phyloP scores from a whole-genome alignment of 2,888 invertebrate species.

The Hydrotaea cyrtoneurina region DNA sequence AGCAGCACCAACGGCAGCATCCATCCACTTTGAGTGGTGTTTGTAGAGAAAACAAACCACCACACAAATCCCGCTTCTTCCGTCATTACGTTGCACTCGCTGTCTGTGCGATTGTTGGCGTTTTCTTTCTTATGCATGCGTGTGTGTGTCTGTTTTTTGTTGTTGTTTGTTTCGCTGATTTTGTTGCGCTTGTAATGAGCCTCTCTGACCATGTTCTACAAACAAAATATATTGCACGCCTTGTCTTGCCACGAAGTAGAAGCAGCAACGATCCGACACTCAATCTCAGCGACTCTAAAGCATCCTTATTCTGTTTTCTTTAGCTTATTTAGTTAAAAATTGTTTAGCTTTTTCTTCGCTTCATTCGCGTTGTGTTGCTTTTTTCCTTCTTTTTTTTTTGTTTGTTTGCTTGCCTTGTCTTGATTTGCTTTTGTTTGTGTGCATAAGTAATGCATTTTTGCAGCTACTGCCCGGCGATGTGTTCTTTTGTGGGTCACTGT shows the following conservation, averaged over 20 bases:
- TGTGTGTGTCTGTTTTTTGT: no score
- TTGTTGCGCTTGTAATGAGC: conserved; percentile 47
- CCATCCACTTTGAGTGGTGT: conserved; percentile 1
- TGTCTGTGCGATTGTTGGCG: neutral
- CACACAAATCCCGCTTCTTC: neutral
- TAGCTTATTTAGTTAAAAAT: conserved; percentile 31
- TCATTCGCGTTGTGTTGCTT: no score
- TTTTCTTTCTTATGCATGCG: neutral
- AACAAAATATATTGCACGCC: conserved; percentile 58
- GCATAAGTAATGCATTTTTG: conserved; percentile 37
- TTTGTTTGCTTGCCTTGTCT: neutral
- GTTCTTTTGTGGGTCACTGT: conserved; percentile 66
- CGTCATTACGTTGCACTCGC: neutral
- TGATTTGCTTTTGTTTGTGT: conserved; percentile 41
- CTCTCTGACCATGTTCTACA: conserved; percentile 60
- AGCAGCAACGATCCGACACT: neutral
- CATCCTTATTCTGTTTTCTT: conserved; percentile 33
- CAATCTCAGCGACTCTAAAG: neutral
- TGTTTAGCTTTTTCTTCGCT: conserved; percentile 32
- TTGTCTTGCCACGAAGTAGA: conserved; percentile 30
- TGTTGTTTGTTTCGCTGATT: neutral
- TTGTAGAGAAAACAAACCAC: neutral
- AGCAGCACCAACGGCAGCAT: conserved; percentile 8
- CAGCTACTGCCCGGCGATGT: conserved; percentile 25
- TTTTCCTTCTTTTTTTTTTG: no score